Conservation (phyloP, 1,140 invertebrate genomes). For the fruit fly (Drosophila melanogaster) region DNA sequence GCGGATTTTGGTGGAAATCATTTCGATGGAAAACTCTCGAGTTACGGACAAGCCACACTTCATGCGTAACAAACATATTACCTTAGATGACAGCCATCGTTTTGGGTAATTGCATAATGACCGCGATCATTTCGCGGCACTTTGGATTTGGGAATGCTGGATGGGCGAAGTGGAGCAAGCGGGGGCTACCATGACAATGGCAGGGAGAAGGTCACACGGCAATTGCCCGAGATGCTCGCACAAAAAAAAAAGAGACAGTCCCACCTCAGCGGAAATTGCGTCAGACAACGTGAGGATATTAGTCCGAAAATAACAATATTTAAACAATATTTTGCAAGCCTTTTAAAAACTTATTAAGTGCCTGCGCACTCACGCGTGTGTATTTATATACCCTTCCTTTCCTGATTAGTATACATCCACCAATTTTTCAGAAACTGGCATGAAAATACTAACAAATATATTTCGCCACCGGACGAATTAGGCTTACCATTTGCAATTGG, state of each 20-base stretch:
- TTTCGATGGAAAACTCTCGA: neutral
- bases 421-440: neutral
- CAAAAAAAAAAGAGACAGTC: constrained; percentile 44
- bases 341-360: constrained; percentile 75
- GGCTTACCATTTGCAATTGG: neutral
- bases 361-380: constrained; percentile 20
- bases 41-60: constrained; percentile 1
- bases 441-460: constrained; percentile 3
- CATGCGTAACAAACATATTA: constrained; percentile 3
- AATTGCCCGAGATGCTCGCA: constrained; percentile 58
- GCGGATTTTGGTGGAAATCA: neutral
- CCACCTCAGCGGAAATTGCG: constrained; percentile 58
- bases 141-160: constrained; percentile 16
- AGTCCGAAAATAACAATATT: constrained; percentile 76
- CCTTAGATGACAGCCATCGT: constrained; percentile 5
- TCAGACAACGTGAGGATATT: constrained; percentile 67
- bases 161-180: neutral
- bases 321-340: constrained; percentile 75
- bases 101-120: constrained; percentile 18
- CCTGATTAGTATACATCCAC: constrained; percentile 17
- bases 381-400: constrained; percentile 47
- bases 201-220: constrained; percentile 64
- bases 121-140: constrained; percentile 22
- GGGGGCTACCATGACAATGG: constrained; percentile 65
- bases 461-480: constrained; percentile 37